These are phyloP conservation scores for Heliconius charithonia DNA, from an alignment of 2,888 invertebrate genomes.

Conservation along the genomic window DNA sequence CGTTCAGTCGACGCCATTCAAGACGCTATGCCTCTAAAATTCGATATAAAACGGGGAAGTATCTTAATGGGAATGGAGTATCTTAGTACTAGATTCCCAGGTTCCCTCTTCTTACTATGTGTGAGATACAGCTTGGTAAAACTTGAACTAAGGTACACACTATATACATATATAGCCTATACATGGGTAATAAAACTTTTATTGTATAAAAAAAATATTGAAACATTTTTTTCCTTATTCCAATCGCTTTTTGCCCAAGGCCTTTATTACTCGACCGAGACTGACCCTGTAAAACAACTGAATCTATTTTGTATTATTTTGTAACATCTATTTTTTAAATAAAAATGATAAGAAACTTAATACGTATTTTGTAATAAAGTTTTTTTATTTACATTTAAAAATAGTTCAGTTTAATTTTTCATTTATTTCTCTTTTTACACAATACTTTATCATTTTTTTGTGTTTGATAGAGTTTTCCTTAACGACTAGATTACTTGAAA, in stretches of 20 bases:
- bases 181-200: not conserved
- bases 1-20: too few relatives aligned
- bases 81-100: too few relatives aligned
- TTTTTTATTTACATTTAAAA: not conserved
- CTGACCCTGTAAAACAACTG: slow-evolving; percentile 24
- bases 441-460: too few relatives aligned
- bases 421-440: too few relatives aligned
- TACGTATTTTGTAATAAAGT: not conserved
- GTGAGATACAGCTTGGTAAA: too few relatives aligned
- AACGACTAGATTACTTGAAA: too few relatives aligned
- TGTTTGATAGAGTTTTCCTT: too few relatives aligned
- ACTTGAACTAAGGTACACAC: too few relatives aligned
- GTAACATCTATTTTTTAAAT: not conserved
- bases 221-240: slow-evolving; percentile 24
- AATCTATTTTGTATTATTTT: slow-evolving; percentile 27
- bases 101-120: too few relatives aligned
- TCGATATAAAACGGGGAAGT: too few relatives aligned
- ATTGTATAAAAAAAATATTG: not conserved
- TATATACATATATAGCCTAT: not conserved
- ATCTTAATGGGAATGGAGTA: too few relatives aligned
- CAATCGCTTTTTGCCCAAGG: slow-evolving; percentile 17
- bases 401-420: not conserved
- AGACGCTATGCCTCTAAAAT: too few relatives aligned
- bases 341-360: not conserved
- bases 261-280: slow-evolving; percentile 30